phyloP scores from a whole-genome alignment of 1,140 invertebrate genomes.

The Microvelia longipes region DNA sequence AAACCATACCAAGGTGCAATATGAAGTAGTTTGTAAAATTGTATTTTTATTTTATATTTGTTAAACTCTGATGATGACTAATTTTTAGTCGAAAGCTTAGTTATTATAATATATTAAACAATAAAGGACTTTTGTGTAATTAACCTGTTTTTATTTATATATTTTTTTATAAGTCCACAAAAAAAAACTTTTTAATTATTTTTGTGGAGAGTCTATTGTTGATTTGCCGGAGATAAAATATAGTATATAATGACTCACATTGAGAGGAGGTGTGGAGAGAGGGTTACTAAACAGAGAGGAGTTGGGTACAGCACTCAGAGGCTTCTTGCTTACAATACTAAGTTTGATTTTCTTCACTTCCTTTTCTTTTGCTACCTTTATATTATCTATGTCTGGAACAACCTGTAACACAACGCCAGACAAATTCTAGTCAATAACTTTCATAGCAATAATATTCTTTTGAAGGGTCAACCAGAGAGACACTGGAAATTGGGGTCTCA shows the following conservation, averaged over 20 bases:
- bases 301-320: background rate
- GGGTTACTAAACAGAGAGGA: background rate
- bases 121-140: no score
- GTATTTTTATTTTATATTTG: no score
- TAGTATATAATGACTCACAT: background rate
- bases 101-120: no score
- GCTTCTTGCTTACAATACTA: background rate
- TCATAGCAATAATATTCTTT: background rate
- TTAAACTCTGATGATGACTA: no score
- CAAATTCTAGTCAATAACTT: background rate
- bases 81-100: no score
- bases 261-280: background rate
- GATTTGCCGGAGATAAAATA: no score
- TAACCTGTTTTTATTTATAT: no score
- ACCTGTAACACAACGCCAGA: slow-evolving; percentile 12
- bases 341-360: background rate
- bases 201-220: no score
- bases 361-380: background rate
- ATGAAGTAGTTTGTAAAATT: no score
- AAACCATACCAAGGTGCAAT: no score
- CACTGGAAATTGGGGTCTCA: background rate
- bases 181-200: no score
- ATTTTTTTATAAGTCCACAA: no score
- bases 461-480: background rate
- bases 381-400: slow-evolving; percentile 20